phyloP scores from a whole-genome alignment of 2,888 invertebrate species.

The Eupithecia pulchellata region DNA sequence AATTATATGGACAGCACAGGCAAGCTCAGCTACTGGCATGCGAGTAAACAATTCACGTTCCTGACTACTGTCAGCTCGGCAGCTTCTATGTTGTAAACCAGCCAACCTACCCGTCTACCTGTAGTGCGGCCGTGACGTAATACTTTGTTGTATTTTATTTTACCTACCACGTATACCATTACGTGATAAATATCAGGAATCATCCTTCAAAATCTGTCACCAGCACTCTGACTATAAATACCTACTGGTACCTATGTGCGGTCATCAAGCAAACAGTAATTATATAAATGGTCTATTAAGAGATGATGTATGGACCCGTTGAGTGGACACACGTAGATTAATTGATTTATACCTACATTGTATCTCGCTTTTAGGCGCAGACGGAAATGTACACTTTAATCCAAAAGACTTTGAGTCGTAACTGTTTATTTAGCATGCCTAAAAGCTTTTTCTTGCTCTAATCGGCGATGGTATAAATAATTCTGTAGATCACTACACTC shows the following conservation, averaged over 20 bases:
- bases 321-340: conserved; percentile 46
- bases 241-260: conserved; percentile 24
- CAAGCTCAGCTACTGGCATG: no score
- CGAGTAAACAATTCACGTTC: no score
- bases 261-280: conserved; percentile 46
- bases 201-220: conserved; percentile 31
- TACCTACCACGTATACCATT: background rate
- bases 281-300: conserved; percentile 48
- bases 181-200: conserved; percentile 12
- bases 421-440: conserved; percentile 12
- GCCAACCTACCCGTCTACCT: background rate
- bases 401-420: background rate
- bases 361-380: conserved; percentile 18
- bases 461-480: background rate
- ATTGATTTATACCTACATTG: conserved; percentile 34
- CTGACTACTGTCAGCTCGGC: no score
- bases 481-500: no score
- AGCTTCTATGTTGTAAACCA: no score
- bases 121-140: background rate
- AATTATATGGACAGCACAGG: no score
- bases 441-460: conserved; percentile 8
- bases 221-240: conserved; percentile 31
- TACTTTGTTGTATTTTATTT: background rate
- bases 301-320: conserved; percentile 44
- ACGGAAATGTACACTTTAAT: conserved; percentile 3